Evolutionary conservation across 2,888 invertebrate genomes (phyloP).

Genomic region (Craniophora ligustri): DNA sequence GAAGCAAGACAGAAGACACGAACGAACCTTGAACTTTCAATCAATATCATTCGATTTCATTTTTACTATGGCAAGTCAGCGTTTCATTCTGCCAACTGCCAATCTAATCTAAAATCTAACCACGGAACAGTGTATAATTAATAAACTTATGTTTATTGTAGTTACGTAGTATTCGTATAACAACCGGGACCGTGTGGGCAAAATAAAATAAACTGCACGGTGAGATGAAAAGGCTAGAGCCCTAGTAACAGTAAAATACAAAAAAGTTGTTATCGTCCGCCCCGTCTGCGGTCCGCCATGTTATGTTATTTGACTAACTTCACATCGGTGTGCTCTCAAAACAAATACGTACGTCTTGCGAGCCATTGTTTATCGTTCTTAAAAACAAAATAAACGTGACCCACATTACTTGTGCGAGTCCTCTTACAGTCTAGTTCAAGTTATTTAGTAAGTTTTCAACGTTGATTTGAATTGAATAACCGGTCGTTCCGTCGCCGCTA

Average conservation of each 20-base stretch:
- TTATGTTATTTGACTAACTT: constrained; percentile 72
- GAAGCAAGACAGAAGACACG: too few species aligned
- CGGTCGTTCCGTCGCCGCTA: constrained; percentile 68
- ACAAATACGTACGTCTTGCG: constrained; percentile 80
- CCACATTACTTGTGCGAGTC: constrained; percentile 49
- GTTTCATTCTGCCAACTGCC: too few species aligned
- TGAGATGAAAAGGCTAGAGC: constrained; percentile 30
- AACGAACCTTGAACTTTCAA: too few species aligned
- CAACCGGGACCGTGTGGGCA: too few species aligned
- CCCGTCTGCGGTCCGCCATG: background rate
- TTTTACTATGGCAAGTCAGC: too few species aligned
- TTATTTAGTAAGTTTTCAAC: constrained; percentile 26
- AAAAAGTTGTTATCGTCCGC: constrained; percentile 30
- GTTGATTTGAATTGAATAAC: constrained; percentile 29
- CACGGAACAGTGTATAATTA: too few species aligned
- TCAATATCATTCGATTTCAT: too few species aligned
- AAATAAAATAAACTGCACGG: too few species aligned
- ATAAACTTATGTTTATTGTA: too few species aligned
- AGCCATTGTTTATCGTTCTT: constrained; percentile 68
- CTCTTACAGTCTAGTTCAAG: constrained; percentile 50
- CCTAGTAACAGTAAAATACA: constrained; percentile 13
- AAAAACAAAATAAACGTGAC: constrained; percentile 57
- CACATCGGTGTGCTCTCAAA: constrained; percentile 80
- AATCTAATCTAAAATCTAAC: too few species aligned
- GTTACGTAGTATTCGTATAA: too few species aligned